Conservation (phyloP, 1,140 invertebrate genomes). For the Solenopsis invicta region DNA sequence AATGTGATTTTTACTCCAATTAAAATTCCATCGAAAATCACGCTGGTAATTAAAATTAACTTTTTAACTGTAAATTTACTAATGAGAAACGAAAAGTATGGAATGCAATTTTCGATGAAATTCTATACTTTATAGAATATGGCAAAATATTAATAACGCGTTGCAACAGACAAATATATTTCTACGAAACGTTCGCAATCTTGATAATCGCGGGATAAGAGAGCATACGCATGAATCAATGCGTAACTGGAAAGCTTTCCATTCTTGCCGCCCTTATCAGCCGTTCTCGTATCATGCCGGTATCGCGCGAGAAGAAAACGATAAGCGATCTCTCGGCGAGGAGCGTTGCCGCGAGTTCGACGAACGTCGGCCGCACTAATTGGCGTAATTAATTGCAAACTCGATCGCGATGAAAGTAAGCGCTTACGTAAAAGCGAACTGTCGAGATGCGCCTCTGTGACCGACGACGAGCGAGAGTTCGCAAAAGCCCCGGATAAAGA, state of each 20-base stretch:
- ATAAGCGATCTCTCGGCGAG: slow-evolving; percentile 42
- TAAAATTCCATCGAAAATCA: slow-evolving; percentile 21
- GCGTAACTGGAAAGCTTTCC: slow-evolving; percentile 36
- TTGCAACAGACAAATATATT: background rate
- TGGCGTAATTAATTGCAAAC: slow-evolving; percentile 62
- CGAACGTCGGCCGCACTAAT: slow-evolving; percentile 54
- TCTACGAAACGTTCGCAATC: background rate
- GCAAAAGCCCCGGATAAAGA: slow-evolving; percentile 12
- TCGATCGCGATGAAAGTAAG: slow-evolving; percentile 54
- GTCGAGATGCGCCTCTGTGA: background rate
- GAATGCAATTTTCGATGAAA: background rate
- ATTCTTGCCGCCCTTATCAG: slow-evolving; percentile 50
- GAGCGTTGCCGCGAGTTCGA: slow-evolving; percentile 37
- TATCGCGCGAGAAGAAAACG: slow-evolving; percentile 11
- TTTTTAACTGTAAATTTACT: background rate
- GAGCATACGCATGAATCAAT: slow-evolving; percentile 31
- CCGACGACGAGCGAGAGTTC: slow-evolving; percentile 19
- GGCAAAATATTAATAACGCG: background rate
- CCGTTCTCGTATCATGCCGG: slow-evolving; percentile 1
- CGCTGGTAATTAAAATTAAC: background rate
- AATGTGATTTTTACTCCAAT: slow-evolving; percentile 17
- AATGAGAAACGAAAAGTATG: background rate
- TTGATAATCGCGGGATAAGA: slow-evolving; percentile 42
- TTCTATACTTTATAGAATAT: background rate
- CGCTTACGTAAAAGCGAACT: slow-evolving; percentile 52